Evolutionary conservation across 2,888 invertebrate genomes (phyloP).

Genomic region (Blastobasis adustella): DNA sequence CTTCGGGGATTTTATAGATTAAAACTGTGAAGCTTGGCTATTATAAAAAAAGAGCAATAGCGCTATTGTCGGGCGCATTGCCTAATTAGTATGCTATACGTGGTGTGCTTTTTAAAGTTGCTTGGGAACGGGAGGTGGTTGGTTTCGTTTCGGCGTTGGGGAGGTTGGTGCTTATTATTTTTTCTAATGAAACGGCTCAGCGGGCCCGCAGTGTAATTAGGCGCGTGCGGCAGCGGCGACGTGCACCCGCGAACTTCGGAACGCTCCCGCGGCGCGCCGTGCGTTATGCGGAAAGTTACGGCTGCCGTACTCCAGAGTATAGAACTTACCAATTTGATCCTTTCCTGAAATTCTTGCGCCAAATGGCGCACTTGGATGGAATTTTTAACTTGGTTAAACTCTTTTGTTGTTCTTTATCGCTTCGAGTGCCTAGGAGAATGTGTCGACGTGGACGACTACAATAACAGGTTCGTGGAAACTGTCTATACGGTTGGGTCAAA

Average conservation of each 20-base stretch:
- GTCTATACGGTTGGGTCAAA: too few relatives aligned
- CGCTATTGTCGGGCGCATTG: background rate
- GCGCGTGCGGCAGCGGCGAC: slow-evolving; percentile 16
- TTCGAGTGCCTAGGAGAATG: too few relatives aligned
- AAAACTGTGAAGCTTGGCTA: too few relatives aligned
- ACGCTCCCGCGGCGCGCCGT: slow-evolving; percentile 39
- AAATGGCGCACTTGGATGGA: background rate
- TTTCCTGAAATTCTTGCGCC: background rate
- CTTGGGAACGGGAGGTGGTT: background rate
- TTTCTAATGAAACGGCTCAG: slow-evolving; percentile 43
- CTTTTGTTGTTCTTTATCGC: too few relatives aligned
- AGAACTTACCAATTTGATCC: slow-evolving; percentile 3
- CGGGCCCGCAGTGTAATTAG: slow-evolving; percentile 18
- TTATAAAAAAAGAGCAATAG: background rate
- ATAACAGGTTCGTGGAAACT: too few relatives aligned
- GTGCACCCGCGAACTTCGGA: slow-evolving; percentile 46
- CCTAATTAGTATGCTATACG: background rate
- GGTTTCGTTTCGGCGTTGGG: slow-evolving; percentile 19
- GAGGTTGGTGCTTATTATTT: slow-evolving; percentile 43
- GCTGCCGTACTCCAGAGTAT: slow-evolving; percentile 25
- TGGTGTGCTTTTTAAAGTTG: background rate
- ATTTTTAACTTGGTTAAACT: too few relatives aligned
- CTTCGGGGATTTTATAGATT: background rate
- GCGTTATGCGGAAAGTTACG: slow-evolving; percentile 43
- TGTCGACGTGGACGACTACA: too few relatives aligned